Evolutionary conservation across 1,140 invertebrate genomes (phyloP).

Genomic region (Euwallacea fornicatus): DNA sequence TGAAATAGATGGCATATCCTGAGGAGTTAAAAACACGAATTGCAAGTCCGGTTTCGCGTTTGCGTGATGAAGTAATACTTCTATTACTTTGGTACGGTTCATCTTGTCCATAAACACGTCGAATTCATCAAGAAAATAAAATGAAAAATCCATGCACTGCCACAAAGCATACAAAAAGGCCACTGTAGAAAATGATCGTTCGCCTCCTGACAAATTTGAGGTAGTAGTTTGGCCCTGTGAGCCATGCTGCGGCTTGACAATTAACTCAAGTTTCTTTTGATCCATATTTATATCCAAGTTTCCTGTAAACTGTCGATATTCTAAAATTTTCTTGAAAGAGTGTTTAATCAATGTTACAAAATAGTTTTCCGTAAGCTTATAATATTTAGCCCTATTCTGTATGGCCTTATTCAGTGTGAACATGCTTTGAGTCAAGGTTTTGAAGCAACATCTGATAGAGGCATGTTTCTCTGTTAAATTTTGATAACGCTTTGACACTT

Average conservation of each 20-base stretch:
- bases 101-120: slow-evolving; percentile 95
- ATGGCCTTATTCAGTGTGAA: slow-evolving; percentile 38
- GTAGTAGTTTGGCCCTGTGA: slow-evolving; percentile 56
- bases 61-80: slow-evolving; percentile 68
- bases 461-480: slow-evolving; percentile 36
- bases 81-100: slow-evolving; percentile 69
- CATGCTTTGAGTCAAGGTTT: slow-evolving; percentile 32
- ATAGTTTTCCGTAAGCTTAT: slow-evolving; percentile 46
- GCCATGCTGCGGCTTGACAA: slow-evolving; percentile 59
- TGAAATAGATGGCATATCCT: slow-evolving; percentile 64
- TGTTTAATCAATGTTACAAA: slow-evolving; percentile 46
- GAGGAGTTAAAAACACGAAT: slow-evolving; percentile 76
- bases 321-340: slow-evolving; percentile 46
- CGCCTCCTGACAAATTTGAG: slow-evolving; percentile 86
- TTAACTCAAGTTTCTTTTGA: slow-evolving; percentile 60
- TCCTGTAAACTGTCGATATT: slow-evolving; percentile 56
- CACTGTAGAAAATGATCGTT: slow-evolving; percentile 92
- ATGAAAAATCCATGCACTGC: slow-evolving; percentile 87
- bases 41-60: slow-evolving; percentile 62
- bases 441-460: slow-evolving; percentile 30
- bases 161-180: slow-evolving; percentile 93
- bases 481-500: slow-evolving; percentile 38
- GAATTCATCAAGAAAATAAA: slow-evolving; percentile 96
- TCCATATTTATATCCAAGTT: slow-evolving; percentile 64
- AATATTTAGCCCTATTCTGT: slow-evolving; percentile 39